Percentiles rank a stretch among this genome's conserved stretches.
Evolutionary conservation across 2,888 invertebrate genomes (phyloP).

Genomic region (Himalopsyche anomala): DNA sequence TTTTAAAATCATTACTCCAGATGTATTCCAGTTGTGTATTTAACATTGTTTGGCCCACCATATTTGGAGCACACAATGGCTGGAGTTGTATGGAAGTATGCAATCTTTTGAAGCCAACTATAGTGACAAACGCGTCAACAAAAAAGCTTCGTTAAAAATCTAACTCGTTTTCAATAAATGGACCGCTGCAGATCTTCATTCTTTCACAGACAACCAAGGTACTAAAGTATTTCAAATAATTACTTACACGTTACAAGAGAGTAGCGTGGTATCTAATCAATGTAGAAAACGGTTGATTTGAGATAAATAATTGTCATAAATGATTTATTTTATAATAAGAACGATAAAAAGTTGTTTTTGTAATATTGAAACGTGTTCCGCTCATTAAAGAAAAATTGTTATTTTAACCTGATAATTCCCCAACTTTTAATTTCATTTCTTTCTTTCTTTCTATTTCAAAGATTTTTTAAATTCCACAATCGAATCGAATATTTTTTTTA

Average conservation of each 20-base stretch:
- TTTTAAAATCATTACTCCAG: conserved; percentile 12
- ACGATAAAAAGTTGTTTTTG: too few species aligned
- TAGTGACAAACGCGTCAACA: not conserved
- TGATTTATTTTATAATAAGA: too few species aligned
- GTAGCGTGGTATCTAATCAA: too few species aligned
- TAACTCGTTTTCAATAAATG: conserved; percentile 24
- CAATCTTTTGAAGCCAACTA: not conserved
- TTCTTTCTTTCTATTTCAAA: too few species aligned
- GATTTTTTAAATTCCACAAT: too few species aligned
- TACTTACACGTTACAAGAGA: not conserved
- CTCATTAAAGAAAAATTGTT: too few species aligned
- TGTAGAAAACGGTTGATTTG: too few species aligned
- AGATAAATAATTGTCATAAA: too few species aligned
- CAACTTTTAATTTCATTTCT: too few species aligned
- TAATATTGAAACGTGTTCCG: too few species aligned
- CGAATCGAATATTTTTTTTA: too few species aligned
- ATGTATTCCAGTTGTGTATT: not conserved
- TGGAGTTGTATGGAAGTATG: conserved; percentile 19
- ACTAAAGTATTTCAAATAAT: not conserved
- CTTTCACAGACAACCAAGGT: conserved; percentile 14
- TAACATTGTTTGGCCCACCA: conserved; percentile 16
- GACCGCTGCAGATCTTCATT: conserved; percentile 47
- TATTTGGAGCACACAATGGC: conserved; percentile 19
- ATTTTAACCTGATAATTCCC: too few species aligned
- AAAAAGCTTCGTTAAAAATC: conserved; percentile 25